These are phyloP conservation scores for Trichogramma dendrolimi DNA, from an alignment of 2,888 invertebrate genomes.

Conservation along the genomic window DNA sequence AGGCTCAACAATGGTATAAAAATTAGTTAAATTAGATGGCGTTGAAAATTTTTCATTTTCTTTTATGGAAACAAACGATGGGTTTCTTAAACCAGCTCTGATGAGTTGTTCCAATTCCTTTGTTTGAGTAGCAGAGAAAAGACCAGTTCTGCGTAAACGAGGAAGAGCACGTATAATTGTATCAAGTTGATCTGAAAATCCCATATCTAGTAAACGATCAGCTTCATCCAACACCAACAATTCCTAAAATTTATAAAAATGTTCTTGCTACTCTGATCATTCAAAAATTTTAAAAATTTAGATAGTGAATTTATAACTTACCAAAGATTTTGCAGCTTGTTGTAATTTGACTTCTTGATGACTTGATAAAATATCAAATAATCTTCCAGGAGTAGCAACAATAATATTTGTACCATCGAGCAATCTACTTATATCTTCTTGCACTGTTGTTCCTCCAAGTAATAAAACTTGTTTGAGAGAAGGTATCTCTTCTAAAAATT, in stretches of 20 bases:
- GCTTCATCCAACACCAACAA: conserved; percentile 94
- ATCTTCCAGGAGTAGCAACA: conserved; percentile 90
- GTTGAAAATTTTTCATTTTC: conserved; percentile 77
- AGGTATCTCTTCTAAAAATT: conserved; percentile 53
- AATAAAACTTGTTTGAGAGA: conserved; percentile 60
- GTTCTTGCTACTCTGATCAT: background rate
- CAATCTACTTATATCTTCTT: conserved; percentile 69
- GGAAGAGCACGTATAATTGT: conserved; percentile 88
- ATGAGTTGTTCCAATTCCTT: conserved; percentile 87
- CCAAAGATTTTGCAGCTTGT: conserved; percentile 72
- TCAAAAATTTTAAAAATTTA: conserved; percentile 5
- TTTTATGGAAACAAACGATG: conserved; percentile 82
- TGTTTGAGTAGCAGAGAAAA: conserved; percentile 99
- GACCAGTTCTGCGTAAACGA: conserved; percentile 86
- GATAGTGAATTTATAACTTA: conserved; percentile 47
- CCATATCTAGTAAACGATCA: conserved; percentile 87
- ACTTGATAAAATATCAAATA: conserved; percentile 79
- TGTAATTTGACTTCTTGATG: conserved; percentile 68
- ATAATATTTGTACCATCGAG: conserved; percentile 77
- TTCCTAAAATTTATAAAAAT: conserved; percentile 59
- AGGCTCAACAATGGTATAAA: conserved; percentile 72
- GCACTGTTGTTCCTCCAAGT: conserved; percentile 79
- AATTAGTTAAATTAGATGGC: conserved; percentile 70
- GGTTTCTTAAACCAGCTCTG: conserved; percentile 89
- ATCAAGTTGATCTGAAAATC: conserved; percentile 80